Percentiles rank a stretch among this genome's conserved stretches.
phyloP scores from a whole-genome alignment of 2,888 invertebrate species.

The Mesoligia furuncula region DNA sequence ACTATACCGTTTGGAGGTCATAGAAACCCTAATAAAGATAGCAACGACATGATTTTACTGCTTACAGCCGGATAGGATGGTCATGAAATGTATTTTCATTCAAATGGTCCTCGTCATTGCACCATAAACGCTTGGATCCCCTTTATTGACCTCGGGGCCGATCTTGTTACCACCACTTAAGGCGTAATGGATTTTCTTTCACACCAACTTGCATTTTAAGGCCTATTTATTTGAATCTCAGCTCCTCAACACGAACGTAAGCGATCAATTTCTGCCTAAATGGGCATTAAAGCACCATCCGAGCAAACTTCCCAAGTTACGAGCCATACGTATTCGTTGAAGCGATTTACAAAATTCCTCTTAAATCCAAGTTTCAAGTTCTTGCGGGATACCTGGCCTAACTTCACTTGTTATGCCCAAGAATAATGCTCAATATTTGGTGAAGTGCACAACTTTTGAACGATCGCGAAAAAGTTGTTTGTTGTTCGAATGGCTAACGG shows the following conservation, averaged over 20 bases:
- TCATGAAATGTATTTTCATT: conserved; percentile 60
- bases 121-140: conserved; percentile 50
- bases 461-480: conserved; percentile 63
- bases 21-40: conserved; percentile 59
- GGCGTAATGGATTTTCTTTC: conserved; percentile 58
- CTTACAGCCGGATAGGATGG: conserved; percentile 39
- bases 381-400: conserved; percentile 72
- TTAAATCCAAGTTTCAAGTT: conserved; percentile 73
- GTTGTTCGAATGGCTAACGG: conserved; percentile 61
- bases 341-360: conserved; percentile 82
- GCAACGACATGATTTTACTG: conserved; percentile 51
- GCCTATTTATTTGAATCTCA: conserved; percentile 53
- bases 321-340: conserved; percentile 79
- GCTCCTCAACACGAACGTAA: conserved; percentile 51
- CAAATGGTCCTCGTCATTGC: conserved; percentile 57
- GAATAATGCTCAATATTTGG: conserved; percentile 73
- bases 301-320: conserved; percentile 76
- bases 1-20: conserved; percentile 22
- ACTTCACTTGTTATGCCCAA: conserved; percentile 73
- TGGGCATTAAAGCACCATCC: conserved; percentile 80
- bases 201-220: conserved; percentile 44
- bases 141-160: conserved; percentile 51
- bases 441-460: conserved; percentile 65
- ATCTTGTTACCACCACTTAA: conserved; percentile 51
- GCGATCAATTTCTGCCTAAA: conserved; percentile 77